Conservation (phyloP, 2,113 vertebrate species). For the Microtus oregoni region DNA sequence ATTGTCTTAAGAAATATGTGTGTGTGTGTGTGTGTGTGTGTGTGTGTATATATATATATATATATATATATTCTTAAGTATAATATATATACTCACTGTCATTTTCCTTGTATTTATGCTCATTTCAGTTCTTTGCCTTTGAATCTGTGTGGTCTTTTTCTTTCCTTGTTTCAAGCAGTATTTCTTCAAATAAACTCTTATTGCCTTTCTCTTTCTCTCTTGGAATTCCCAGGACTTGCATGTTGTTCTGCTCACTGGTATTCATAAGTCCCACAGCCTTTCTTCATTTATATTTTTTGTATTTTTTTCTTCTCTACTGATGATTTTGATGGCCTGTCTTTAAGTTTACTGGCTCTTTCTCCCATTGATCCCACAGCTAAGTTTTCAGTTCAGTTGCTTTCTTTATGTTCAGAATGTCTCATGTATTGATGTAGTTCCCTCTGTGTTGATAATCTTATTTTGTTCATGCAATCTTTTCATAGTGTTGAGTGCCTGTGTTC, state of each 20-base stretch:
- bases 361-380: neutral
- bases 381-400: neutral
- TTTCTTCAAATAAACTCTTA: neutral
- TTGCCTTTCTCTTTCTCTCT: no score
- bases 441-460: neutral
- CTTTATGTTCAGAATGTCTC: neutral
- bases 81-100: neutral
- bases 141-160: neutral
- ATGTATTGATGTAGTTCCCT: neutral
- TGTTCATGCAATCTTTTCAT: neutral
- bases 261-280: neutral
- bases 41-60: no score
- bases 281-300: neutral
- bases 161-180: neutral
- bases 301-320: neutral
- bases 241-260: neutral
- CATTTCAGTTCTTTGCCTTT: neutral
- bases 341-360: neutral
- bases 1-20: neutral
- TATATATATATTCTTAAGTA: no score
- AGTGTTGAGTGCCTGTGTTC: neutral
- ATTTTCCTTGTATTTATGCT: neutral
- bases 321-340: neutral
- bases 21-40: no score
- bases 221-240: neutral